phyloP scores from a whole-genome alignment of 2,888 invertebrate species.

The Megaustenia siamemsis region DNA sequence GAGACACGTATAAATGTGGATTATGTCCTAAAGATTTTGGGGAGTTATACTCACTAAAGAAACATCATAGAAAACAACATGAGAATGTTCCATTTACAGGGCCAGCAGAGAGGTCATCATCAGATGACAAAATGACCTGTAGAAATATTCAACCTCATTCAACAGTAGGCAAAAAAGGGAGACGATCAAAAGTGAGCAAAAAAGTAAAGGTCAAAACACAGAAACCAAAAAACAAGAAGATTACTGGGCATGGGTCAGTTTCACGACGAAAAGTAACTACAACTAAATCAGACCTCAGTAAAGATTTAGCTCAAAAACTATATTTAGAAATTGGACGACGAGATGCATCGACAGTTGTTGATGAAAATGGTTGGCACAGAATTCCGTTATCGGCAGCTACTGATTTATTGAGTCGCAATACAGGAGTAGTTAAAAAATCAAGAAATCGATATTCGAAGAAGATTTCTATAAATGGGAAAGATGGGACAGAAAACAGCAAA shows the following conservation, averaged over 20 bases:
- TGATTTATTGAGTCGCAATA: not conserved
- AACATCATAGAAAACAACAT: conserved; percentile 30
- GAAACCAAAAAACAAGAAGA: not conserved
- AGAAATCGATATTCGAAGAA: not conserved
- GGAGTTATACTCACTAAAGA: conserved; percentile 32
- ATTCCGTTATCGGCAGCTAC: conserved; percentile 1
- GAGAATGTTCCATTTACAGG: not conserved
- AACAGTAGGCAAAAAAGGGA: too few relatives aligned
- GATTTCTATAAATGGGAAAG: not conserved
- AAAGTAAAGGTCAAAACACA: not conserved
- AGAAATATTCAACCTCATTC: not conserved
- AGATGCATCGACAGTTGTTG: not conserved
- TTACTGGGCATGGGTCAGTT: not conserved
- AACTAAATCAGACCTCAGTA: not conserved
- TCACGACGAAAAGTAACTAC: not conserved
- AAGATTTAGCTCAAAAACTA: not conserved
- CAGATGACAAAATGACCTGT: not conserved
- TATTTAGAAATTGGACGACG: not conserved
- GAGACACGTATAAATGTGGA: conserved; percentile 18
- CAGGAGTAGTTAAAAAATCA: not conserved
- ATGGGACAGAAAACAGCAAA: not conserved
- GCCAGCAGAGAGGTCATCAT: not conserved
- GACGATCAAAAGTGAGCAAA: not conserved
- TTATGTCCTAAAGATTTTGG: conserved; percentile 23
- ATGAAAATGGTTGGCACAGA: conserved; percentile 26